A percentile compares a stretch with the other conserved stretches of the same genome.
These are phyloP conservation scores for Typhlomys cinereus DNA, from an alignment of 2,113 vertebrate genomes.

Conservation along the genomic window DNA sequence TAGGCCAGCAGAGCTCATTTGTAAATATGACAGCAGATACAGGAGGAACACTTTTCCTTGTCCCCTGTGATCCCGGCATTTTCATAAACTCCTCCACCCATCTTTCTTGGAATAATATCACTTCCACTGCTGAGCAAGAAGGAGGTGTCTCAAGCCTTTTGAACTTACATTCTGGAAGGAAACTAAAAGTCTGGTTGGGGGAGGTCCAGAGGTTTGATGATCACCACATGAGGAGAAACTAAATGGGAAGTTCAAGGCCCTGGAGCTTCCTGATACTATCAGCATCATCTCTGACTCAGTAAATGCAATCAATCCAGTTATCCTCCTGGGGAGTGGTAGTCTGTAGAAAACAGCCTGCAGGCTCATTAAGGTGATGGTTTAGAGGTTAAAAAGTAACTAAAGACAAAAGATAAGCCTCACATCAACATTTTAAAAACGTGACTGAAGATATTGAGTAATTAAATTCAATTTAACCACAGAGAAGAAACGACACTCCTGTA, in stretches of 20 bases:
- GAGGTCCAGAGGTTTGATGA: background rate
- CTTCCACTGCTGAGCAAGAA: background rate
- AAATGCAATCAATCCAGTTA: background rate
- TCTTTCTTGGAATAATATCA: background rate
- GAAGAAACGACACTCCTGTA: background rate
- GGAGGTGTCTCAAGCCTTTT: background rate
- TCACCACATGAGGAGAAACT: background rate
- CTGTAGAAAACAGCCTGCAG: background rate
- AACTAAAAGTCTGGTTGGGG: background rate
- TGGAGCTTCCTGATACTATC: slow-evolving; percentile 19
- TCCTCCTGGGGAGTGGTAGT: slow-evolving; percentile 8
- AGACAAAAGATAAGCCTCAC: slow-evolving; percentile 44
- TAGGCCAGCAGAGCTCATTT: background rate
- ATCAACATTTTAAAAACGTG: slow-evolving; percentile 19
- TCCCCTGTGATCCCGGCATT: background rate
- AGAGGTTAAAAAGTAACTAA: background rate
- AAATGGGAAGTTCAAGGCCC: background rate
- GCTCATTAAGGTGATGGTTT: background rate
- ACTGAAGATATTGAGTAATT: slow-evolving; percentile 12
- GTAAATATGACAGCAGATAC: background rate
- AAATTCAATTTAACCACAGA: slow-evolving; percentile 22
- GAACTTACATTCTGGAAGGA: slow-evolving; percentile 43
- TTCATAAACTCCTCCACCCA: background rate
- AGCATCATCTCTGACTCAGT: slow-evolving; percentile 54
- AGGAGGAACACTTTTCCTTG: background rate